Evolutionary conservation across 2,888 invertebrate genomes (phyloP), one percentile per base, ranked within the genome.

Genomic region (Drosophila rellima): DNA sequence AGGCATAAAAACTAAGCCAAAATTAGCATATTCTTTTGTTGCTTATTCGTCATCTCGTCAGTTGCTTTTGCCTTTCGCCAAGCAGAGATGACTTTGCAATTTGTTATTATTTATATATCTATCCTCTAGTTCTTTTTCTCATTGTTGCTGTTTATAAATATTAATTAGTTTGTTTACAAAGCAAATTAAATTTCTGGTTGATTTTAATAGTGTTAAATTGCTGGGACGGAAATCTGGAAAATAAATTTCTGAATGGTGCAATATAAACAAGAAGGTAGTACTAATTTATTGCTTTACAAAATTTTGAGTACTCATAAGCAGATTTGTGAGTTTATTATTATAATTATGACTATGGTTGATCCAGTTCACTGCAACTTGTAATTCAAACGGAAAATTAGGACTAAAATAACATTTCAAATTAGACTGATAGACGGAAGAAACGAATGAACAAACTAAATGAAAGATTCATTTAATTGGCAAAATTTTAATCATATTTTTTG

Each of bases 101-200:
- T 55, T 56, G 51, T 47, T 78, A 29, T 69, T 74, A 39, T n/a
- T n/a, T n/a, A n/a, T n/a, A n/a, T 59, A 51, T n/a, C 39, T 51
- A 47, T 17, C 17, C 50, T 37, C 20, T 35, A 17, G 33, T 70
- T 26, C 50, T 37, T 55, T 0, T 57, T 47, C 18, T 35, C 57
- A 18, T 56, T 66, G 26, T 56, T 64, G 67, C 56, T 13, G 67
- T 56, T 77, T 82, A 76, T 82, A 88, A 85, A 85, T 85, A 74
- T 80, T 88, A 80, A 88, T 83, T 80, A 66, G 71, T 85, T 83
- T 83, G 82, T 83, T 85, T 85, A 88, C 86, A 80, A 54, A 63
- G 55, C 70, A 67, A 75, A 50, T 51, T 57, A 80, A 82, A 70
- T 62, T 76, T 76, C 59, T 70, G 73, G 57, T 73, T 64, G 56